Evolutionary conservation across 2,797 vertebrate species (phyloP), one percentile per base, ranked within the genome.

Genomic region (Denticeps clupeoides): DNA sequence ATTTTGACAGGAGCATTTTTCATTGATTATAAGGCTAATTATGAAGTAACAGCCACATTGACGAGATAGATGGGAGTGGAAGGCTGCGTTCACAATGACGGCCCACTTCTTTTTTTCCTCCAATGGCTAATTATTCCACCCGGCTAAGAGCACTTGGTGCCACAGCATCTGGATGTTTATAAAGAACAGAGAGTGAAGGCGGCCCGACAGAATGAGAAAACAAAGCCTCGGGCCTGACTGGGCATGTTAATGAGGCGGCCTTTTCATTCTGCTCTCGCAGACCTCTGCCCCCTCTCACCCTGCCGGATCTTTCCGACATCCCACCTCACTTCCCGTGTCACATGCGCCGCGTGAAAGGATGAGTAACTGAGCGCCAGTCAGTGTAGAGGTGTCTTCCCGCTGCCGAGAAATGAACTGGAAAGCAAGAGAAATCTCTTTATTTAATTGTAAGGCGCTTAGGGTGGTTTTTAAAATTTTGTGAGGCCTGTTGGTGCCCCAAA

Each of bases 21-120:
- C 57, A 50, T 62, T 53, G 55, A 67, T 71, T 58, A 56, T 45
- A 46, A 24, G 47, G 27, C 60, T 68, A 59, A 68, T 70, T 67
- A 60, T 49, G 51, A 1, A 6, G 31, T 12, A 55, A 59, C 44
- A 37, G 59, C 32, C 46, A 45, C 55, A 49, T 50, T 55, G 56
- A 59, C 25, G 22, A 59, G 56, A 60, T 4, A 5, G 46, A 59
- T 49, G 51, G 29, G 63, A 60, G 46, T 32, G 12, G 59, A 55
- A 47, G 51, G 47, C 45, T 48, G 43, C 49, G 41, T 58, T 56
- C 31, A 23, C 43, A 58, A 62, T 49, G 41, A n/a, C n/a, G n/a
- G 29, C 29, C 28, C 28, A 2, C 7, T 44, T 25, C 33, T n/a
- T 54, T 23, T 44, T 22, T 32, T 8, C 8, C 49, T 38, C 37